Conservation (phyloP, 2,113 vertebrate species). For the Crocuta crocuta region DNA sequence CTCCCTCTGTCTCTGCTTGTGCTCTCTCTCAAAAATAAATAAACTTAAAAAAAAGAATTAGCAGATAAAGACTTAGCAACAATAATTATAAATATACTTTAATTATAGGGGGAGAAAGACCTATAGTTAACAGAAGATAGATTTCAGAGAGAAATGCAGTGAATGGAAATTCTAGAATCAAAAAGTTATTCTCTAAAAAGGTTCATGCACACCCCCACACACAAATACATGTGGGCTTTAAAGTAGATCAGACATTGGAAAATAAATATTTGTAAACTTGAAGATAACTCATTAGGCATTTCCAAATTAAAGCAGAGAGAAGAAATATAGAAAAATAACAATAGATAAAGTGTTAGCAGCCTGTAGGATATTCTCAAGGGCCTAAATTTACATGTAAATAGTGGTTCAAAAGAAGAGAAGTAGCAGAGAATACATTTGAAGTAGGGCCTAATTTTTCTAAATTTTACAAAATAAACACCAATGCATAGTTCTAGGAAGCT, state of each 20-base stretch:
- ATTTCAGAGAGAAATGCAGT: not conserved
- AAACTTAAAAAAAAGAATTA: not conserved
- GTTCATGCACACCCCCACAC: too few relatives aligned
- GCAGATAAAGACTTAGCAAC: not conserved
- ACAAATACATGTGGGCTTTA: not conserved
- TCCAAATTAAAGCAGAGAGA: not conserved
- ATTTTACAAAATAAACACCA: not conserved
- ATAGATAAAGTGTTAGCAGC: not conserved
- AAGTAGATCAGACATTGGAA: not conserved
- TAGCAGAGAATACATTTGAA: not conserved
- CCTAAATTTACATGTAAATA: not conserved
- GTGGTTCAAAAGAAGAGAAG: not conserved
- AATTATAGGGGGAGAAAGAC: not conserved
- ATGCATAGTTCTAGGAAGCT: not conserved
- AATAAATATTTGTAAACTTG: not conserved
- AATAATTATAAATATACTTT: not conserved
- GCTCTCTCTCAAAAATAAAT: too few relatives aligned
- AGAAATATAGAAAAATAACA: not conserved
- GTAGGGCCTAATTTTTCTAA: not conserved
- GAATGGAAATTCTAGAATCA: not conserved
- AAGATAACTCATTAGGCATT: not conserved
- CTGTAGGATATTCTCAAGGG: not conserved
- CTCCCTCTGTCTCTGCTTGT: too few relatives aligned
- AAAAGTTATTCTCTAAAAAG: not conserved
- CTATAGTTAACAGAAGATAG: not conserved